These are phyloP conservation scores for Dipodomys stephensi DNA, from an alignment of 2,113 vertebrate genomes.

Conservation along the genomic window DNA sequence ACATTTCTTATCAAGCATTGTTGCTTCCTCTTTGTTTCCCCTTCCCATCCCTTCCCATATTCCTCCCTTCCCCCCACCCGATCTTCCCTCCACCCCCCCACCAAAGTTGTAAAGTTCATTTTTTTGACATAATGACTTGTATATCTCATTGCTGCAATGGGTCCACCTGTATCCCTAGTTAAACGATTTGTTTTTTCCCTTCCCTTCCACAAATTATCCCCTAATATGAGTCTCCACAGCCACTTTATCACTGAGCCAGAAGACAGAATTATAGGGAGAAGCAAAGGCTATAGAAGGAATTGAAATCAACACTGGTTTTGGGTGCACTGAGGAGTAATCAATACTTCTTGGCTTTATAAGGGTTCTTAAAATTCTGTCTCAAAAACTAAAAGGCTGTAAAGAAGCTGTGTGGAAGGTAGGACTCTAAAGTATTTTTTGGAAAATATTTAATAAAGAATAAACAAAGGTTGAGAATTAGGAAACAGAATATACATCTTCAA, in stretches of 20 bases:
- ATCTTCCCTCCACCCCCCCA: no score
- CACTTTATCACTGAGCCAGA: slow-evolving; percentile 74
- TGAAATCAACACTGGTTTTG: slow-evolving; percentile 58
- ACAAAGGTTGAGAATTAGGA: not conserved
- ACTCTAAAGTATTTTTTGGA: slow-evolving; percentile 70
- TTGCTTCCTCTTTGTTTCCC: no score
- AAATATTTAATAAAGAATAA: not conserved
- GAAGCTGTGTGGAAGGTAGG: slow-evolving; percentile 72
- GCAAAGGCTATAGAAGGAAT: slow-evolving; percentile 51
- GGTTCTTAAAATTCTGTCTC: slow-evolving; percentile 73
- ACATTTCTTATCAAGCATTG: no score
- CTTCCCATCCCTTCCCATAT: no score
- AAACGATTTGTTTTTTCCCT: no score
- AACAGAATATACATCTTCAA: not conserved
- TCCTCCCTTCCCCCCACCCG: no score
- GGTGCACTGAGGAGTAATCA: slow-evolving; percentile 51
- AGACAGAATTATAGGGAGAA: slow-evolving; percentile 58
- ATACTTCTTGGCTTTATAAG: slow-evolving; percentile 63
- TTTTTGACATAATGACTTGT: no score
- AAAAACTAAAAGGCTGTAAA: slow-evolving; percentile 81
- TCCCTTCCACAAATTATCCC: not conserved
- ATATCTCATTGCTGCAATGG: no score
- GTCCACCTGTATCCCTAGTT: no score
- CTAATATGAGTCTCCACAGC: slow-evolving; percentile 60
- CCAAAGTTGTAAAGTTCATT: no score